These are phyloP conservation scores for Heteropelma amictum DNA, from an alignment of 2,888 invertebrate genomes.

Conservation along the genomic window DNA sequence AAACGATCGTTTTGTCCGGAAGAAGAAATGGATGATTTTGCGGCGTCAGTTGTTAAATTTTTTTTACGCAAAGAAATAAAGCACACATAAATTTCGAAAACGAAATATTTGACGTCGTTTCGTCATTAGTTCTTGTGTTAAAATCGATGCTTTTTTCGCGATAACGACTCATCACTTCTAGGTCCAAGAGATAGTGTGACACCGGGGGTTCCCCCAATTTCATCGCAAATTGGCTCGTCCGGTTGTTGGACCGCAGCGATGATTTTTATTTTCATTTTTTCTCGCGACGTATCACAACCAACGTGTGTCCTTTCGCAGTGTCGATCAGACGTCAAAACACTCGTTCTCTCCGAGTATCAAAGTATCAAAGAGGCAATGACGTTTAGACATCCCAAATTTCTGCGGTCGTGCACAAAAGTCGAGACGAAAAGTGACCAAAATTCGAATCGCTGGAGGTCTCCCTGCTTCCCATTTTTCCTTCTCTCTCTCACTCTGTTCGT, in stretches of 20 bases:
- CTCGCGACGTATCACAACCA: constrained; percentile 14
- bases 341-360: not conserved
- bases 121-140: too few relatives aligned
- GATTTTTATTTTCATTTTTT: constrained; percentile 30
- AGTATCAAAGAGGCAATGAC: too few relatives aligned
- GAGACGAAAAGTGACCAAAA: not conserved
- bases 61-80: too few relatives aligned
- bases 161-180: not conserved
- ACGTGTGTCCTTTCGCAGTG: constrained; percentile 48
- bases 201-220: constrained; percentile 51
- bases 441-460: not conserved
- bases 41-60: too few relatives aligned
- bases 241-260: constrained; percentile 30
- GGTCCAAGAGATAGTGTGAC: not conserved
- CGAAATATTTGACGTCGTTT: too few relatives aligned
- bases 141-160: too few relatives aligned
- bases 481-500: constrained; percentile 19
- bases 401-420: not conserved
- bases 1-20: too few relatives aligned
- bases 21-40: too few relatives aligned
- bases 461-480: constrained; percentile 27
- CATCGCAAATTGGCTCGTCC: constrained; percentile 52
- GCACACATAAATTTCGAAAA: too few relatives aligned
- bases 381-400: not conserved
- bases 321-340: constrained; percentile 64